These are phyloP conservation scores for Leucosticte australis DNA, from an alignment of 2,113 vertebrate genomes.

Conservation along the genomic window DNA sequence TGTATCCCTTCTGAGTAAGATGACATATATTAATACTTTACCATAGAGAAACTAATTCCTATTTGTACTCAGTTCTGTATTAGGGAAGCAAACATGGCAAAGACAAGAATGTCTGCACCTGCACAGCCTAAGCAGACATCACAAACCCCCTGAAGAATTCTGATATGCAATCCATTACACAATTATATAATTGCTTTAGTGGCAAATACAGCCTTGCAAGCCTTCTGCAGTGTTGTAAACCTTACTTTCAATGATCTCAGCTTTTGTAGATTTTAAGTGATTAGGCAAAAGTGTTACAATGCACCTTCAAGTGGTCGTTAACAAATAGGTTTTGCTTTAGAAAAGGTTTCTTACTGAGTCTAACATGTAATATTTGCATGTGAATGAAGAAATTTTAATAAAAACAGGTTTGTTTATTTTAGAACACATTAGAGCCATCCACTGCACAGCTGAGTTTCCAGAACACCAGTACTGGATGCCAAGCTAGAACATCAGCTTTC, in stretches of 20 bases:
- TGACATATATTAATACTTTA: background rate
- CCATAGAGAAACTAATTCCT: background rate
- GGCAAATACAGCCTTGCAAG: background rate
- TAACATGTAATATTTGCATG: conserved; percentile 18
- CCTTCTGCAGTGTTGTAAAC: background rate
- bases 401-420: conserved; percentile 41
- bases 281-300: background rate
- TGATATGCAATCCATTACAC: background rate
- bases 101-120: background rate
- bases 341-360: background rate
- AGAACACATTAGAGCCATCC: conserved; percentile 11
- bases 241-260: background rate
- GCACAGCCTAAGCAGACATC: background rate
- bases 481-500: background rate
- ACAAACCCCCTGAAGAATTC: background rate
- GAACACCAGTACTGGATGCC: background rate
- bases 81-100: background rate
- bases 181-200: background rate
- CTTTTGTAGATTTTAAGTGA: background rate
- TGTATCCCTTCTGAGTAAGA: background rate
- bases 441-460: background rate
- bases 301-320: background rate
- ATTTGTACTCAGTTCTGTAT: background rate
- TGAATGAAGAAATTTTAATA: conserved; percentile 32
- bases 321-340: conserved; percentile 3